phyloP scores from a whole-genome alignment of 1,140 invertebrate species.

The Drosophila nasuta region DNA sequence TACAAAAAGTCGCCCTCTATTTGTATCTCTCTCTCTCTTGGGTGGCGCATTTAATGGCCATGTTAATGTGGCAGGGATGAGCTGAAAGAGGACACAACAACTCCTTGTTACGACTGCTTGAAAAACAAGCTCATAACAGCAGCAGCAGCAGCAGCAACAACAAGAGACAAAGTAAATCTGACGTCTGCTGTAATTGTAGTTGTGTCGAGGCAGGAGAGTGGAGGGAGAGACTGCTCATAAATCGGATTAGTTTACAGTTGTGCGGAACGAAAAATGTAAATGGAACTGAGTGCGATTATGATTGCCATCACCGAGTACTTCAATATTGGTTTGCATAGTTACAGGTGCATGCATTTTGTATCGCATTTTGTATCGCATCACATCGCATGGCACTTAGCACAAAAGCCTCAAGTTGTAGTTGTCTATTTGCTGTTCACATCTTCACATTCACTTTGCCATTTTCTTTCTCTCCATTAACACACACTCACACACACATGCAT shows the following conservation, averaged over 20 bases:
- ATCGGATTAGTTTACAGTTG: conserved; percentile 66
- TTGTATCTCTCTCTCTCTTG: conserved; percentile 14
- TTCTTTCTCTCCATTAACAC: conserved; percentile 1
- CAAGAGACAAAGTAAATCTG: conserved; percentile 22
- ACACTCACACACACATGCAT: background rate
- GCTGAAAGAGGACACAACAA: conserved; percentile 14
- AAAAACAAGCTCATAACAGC: conserved; percentile 13
- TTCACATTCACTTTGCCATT: background rate
- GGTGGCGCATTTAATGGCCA: conserved; percentile 62
- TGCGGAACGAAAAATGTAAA: conserved; percentile 14
- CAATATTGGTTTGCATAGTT: conserved; percentile 4
- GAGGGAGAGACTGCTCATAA: conserved; percentile 50
- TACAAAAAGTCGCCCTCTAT: background rate
- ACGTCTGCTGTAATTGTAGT: conserved; percentile 62
- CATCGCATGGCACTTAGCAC: background rate
- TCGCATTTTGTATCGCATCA: too few species aligned
- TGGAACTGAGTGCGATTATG: background rate
- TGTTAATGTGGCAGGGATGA: conserved; percentile 58
- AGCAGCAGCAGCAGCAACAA: too few species aligned
- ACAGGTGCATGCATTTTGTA: background rate
- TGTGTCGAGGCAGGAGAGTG: background rate
- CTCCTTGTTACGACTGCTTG: conserved; percentile 2
- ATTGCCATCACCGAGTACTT: background rate
- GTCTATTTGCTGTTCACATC: background rate
- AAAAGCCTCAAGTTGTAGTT: background rate